Percentiles rank a stretch among this genome's conserved stretches.
These are phyloP conservation scores for Cottus gobio DNA, from an alignment of 2,113 vertebrate species.

Conservation along the genomic window DNA sequence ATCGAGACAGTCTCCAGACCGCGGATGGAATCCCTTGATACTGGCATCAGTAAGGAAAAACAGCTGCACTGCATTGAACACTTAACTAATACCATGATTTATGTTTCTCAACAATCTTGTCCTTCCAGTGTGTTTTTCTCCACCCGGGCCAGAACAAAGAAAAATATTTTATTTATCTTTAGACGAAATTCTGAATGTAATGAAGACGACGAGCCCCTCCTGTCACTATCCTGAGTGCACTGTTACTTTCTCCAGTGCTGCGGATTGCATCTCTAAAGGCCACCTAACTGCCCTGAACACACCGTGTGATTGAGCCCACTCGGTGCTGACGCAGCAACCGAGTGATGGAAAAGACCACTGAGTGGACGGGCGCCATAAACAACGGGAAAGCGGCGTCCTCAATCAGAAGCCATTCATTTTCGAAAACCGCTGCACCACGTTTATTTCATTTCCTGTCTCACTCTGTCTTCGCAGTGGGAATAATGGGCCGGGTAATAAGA, in stretches of 20 bases:
- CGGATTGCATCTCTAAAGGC: slow-evolving; percentile 14
- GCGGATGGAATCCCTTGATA: slow-evolving; percentile 28
- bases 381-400: slow-evolving; percentile 63
- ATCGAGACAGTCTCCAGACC: slow-evolving; percentile 38
- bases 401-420: slow-evolving; percentile 80
- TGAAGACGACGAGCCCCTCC: not conserved
- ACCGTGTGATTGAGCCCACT: slow-evolving; percentile 46
- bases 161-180: not conserved
- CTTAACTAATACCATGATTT: slow-evolving; percentile 10
- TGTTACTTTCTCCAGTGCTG: not conserved
- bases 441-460: slow-evolving; percentile 82
- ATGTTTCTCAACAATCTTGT: slow-evolving; percentile 11
- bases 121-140: not conserved
- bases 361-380: slow-evolving; percentile 74
- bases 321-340: slow-evolving; percentile 62
- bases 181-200: not conserved
- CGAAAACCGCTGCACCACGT: slow-evolving; percentile 51
- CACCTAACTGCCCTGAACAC: slow-evolving; percentile 9
- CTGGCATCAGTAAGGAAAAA: slow-evolving; percentile 40
- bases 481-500: slow-evolving; percentile 75
- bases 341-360: slow-evolving; percentile 68
- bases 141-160: not conserved
- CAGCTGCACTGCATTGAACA: slow-evolving; percentile 24
- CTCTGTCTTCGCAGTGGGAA: slow-evolving; percentile 75
- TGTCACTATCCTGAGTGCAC: not conserved